Percentiles rank a stretch among this genome's conserved stretches.
These are phyloP conservation scores for Kryphioiulus occultus DNA, from an alignment of 2,888 invertebrate species.

Conservation along the genomic window DNA sequence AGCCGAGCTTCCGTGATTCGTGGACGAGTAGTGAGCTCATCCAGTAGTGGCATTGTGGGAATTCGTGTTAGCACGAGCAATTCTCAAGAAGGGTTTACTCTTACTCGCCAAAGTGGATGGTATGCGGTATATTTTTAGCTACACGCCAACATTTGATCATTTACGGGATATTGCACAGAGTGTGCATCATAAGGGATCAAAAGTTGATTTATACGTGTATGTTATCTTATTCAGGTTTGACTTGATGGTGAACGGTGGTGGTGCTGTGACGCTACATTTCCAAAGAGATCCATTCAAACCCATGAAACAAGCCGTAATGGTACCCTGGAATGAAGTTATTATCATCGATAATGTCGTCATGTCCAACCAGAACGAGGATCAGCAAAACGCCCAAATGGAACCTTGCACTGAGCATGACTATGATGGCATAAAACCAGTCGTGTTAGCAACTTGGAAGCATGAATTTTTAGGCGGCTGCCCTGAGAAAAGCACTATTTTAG, in stretches of 20 bases:
- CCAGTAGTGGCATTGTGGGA: constrained; percentile 95
- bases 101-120: constrained; percentile 93
- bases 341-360: constrained; percentile 66
- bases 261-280: constrained; percentile 95
- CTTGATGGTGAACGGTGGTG: constrained; percentile 97
- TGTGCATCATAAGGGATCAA: too few relatives aligned
- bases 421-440: constrained; percentile 81
- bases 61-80: constrained; percentile 89
- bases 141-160: not conserved
- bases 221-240: constrained; percentile 88
- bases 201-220: too few relatives aligned
- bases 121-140: constrained; percentile 61
- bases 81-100: constrained; percentile 93
- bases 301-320: constrained; percentile 86
- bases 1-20: constrained; percentile 99
- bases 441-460: constrained; percentile 89
- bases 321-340: constrained; percentile 98
- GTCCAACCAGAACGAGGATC: constrained; percentile 55
- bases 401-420: constrained; percentile 88
- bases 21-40: constrained; percentile 93
- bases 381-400: constrained; percentile 53
- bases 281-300: constrained; percentile 93
- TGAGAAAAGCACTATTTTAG: constrained; percentile 82
- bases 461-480: constrained; percentile 87
- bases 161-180: too few relatives aligned